A percentile compares a stretch with the other conserved stretches of the same genome.
Conservation (phyloP, 2,888 invertebrate genomes). For the Xestia sexstrigata region DNA sequence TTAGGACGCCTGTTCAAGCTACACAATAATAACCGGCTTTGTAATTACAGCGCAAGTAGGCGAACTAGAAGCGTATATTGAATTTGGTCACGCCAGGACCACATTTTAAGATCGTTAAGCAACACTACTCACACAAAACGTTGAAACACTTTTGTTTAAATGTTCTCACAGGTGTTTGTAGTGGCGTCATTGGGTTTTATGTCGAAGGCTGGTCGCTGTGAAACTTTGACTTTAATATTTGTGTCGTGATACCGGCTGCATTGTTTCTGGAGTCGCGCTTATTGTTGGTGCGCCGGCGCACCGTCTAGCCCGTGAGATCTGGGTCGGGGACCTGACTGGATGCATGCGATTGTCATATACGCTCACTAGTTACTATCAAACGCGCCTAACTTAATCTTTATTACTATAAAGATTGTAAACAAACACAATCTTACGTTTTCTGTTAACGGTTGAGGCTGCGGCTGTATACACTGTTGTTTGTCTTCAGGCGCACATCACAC, state of each 20-base stretch:
- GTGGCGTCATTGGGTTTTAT: constrained; percentile 86
- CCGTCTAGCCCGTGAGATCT: constrained; percentile 86
- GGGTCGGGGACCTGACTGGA: constrained; percentile 84
- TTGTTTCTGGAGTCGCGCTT: constrained; percentile 83
- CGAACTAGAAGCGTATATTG: constrained; percentile 59
- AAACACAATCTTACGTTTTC: constrained; percentile 88
- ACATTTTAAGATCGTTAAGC: constrained; percentile 68
- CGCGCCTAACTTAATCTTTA: constrained; percentile 58
- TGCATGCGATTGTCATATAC: constrained; percentile 70
- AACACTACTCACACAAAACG: constrained; percentile 72
- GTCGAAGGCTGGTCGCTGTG: constrained; percentile 87
- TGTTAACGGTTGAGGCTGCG: constrained; percentile 88
- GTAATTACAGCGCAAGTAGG: constrained; percentile 62
- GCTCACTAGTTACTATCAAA: constrained; percentile 64
- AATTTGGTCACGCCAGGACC: constrained; percentile 67
- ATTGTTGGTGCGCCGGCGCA: constrained; percentile 79
- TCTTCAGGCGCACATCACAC: constrained; percentile 87
- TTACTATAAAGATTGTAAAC: constrained; percentile 70
- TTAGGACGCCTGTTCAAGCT: constrained; percentile 39
- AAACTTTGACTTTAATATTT: constrained; percentile 85
- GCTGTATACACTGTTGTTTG: constrained; percentile 81
- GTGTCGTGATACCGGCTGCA: constrained; percentile 84
- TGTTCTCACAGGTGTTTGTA: constrained; percentile 89
- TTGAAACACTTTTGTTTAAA: constrained; percentile 83
- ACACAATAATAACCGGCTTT: constrained; percentile 58